Evolutionary conservation across 2,888 invertebrate species (phyloP).

Genomic region (Apodemia arnacis): DNA sequence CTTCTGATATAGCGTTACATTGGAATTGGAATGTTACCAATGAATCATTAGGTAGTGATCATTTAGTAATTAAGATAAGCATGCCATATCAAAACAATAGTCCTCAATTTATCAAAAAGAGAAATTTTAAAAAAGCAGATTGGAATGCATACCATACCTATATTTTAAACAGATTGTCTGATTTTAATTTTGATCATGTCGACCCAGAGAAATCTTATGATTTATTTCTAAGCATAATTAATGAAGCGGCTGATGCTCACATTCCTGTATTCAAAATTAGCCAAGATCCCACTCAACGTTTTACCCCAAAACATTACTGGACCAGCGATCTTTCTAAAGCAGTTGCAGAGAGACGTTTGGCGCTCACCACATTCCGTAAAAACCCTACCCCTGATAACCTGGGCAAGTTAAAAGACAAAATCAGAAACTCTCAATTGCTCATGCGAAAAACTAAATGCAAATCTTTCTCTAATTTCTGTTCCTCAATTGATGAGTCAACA

Average conservation of each 20-base stretch:
- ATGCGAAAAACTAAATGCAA: slow-evolving; percentile 1
- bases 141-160: not conserved
- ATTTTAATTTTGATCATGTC: not conserved
- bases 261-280: not conserved
- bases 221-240: slow-evolving; percentile 16
- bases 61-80: slow-evolving; percentile 1
- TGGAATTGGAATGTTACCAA: slow-evolving; percentile 5
- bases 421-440: not conserved
- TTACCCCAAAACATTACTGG: slow-evolving; percentile 17
- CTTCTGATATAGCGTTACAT: slow-evolving; percentile 6
- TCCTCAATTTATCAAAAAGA: not conserved
- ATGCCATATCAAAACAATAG: not conserved
- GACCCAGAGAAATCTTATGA: not conserved
- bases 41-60: slow-evolving; percentile 6
- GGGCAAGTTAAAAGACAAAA: slow-evolving; percentile 3
- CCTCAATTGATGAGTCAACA: slow-evolving; percentile 15
- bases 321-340: slow-evolving; percentile 13
- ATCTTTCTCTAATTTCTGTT: slow-evolving; percentile 2
- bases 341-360: slow-evolving; percentile 31
- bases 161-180: not conserved
- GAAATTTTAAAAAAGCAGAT: slow-evolving; percentile 11
- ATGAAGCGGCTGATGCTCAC: slow-evolving; percentile 2
- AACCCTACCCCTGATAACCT: slow-evolving; percentile 27
- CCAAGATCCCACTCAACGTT: not conserved
- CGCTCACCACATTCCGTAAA: slow-evolving; percentile 17